Base-by-base conservation (phyloP, 1,140 invertebrate genomes). In the Araneus ventricosus region DNA sequence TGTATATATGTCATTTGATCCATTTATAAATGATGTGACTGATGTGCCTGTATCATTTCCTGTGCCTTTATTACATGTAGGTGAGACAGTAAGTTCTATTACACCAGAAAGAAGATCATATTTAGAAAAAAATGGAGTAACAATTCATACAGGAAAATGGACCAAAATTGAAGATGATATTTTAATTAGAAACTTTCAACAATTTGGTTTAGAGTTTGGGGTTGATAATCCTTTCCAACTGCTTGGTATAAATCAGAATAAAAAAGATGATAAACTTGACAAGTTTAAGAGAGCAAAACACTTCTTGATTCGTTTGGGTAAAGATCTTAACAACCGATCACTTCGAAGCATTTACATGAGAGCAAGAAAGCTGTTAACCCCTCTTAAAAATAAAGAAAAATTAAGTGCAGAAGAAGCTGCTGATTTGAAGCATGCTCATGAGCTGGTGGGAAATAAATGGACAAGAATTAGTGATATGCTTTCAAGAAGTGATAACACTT, bases 271-370 rank as follows among this genome's bases (percentile, higher is more conserved):
- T 2, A n/a, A 75, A 4, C 24, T 88, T n/a, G 0, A 4, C 0
- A 52, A 39, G 7, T 88, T 88, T 52, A 24, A 75, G n/a, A 88
- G 30, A 45, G 87, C 63, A 5, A 88, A 88, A 45, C 87, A 88
- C 45, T 88, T 88, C 45, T 70, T 45, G 27, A 24, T 75, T 27
- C n/a, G 87, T 27, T 24, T 88, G 45, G 87, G 87, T 39, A 70
- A 75, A 70, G 63, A 70, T 88, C 34, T 88, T 24, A 39, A 41
- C 10, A 52, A 88, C n/a, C 41, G 87, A 88, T 1, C 61, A 52
- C 63, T 88, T 27, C 30, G 20, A 34, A 45, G 27, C 30, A 88
- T 88, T 41, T 88, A 88, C 57, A n/a, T 17, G 10, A 75, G 41
- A 70, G 87, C 87, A n/a, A 39, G 87, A 45, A 27, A 8, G 3